A percentile compares a stretch with the other conserved stretches of the same genome.
Conservation (phyloP, 1,140 invertebrate genomes). For the Brachionus asplanchnoidis region DNA sequence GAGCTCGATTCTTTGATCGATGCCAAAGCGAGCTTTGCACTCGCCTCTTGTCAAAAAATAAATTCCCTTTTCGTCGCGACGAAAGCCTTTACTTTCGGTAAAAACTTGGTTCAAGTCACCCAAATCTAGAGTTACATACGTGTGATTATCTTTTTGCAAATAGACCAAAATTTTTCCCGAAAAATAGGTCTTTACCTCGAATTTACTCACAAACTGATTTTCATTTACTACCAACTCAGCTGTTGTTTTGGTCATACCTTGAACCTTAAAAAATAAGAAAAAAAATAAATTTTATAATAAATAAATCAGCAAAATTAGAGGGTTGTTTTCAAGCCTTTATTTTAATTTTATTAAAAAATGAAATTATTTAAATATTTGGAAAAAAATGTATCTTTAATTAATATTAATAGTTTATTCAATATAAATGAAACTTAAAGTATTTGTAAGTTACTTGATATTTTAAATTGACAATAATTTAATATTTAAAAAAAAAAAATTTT, state of each 20-base stretch:
- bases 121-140: neutral
- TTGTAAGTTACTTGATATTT: no score
- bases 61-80: neutral
- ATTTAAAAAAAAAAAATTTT: no score
- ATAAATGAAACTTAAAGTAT: no score
- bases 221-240: conserved; percentile 39
- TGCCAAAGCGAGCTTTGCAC: conserved; percentile 36
- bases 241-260: conserved; percentile 35
- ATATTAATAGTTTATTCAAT: no score
- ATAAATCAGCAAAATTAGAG: no score
- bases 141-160: conserved; percentile 20
- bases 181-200: conserved; percentile 40
- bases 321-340: no score
- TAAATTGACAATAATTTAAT: no score
- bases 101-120: conserved; percentile 32
- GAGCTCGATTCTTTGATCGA: conserved; percentile 30
- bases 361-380: no score
- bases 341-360: no score
- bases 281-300: no score
- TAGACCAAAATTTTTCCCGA: neutral
- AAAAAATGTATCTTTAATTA: no score
- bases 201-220: conserved; percentile 31
- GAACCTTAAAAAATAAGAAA: neutral
- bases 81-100: conserved; percentile 18
- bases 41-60: conserved; percentile 29